Evolutionary conservation across 2,888 invertebrate species (phyloP).

Genomic region (Adela reaumurella): DNA sequence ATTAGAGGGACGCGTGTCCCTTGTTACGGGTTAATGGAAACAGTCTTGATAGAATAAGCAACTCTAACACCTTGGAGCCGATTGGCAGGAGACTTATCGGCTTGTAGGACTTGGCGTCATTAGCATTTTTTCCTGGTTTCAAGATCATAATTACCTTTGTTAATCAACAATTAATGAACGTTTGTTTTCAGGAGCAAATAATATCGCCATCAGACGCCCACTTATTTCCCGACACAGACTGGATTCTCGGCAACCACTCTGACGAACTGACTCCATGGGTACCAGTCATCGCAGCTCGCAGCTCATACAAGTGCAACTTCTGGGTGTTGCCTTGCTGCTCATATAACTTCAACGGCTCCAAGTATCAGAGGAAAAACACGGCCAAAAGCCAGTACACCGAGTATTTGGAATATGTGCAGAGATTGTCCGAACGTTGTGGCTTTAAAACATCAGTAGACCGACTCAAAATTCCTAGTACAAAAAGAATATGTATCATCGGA

Average conservation of each 20-base stretch:
- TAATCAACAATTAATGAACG: too few relatives aligned
- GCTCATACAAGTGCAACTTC: slow-evolving; percentile 71
- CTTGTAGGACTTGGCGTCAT: too few relatives aligned
- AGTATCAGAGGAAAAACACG: slow-evolving; percentile 72
- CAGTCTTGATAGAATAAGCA: too few relatives aligned
- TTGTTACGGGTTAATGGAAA: too few relatives aligned
- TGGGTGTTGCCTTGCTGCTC: slow-evolving; percentile 95
- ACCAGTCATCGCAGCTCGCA: slow-evolving; percentile 82
- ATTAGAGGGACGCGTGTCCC: too few relatives aligned
- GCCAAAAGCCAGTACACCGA: slow-evolving; percentile 74
- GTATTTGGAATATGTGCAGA: slow-evolving; percentile 63
- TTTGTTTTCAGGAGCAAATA: slow-evolving; percentile 54
- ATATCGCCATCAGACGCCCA: slow-evolving; percentile 66
- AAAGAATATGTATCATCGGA: slow-evolving; percentile 77
- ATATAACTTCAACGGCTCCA: slow-evolving; percentile 82
- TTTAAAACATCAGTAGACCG: slow-evolving; percentile 75
- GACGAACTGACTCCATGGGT: slow-evolving; percentile 99
- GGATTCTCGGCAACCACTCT: slow-evolving; percentile 98
- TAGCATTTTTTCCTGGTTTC: slow-evolving; percentile 2
- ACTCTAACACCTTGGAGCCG: too few relatives aligned
- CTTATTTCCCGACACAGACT: slow-evolving; percentile 72
- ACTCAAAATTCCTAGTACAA: slow-evolving; percentile 94
- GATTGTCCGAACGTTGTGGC: slow-evolving; percentile 65
- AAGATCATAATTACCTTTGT: not conserved
- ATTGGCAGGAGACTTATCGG: too few relatives aligned